A percentile compares a stretch with the other conserved stretches of the same genome.
Evolutionary conservation across 2,113 vertebrate species (phyloP).

Genomic region (Parotia lawesii): DNA sequence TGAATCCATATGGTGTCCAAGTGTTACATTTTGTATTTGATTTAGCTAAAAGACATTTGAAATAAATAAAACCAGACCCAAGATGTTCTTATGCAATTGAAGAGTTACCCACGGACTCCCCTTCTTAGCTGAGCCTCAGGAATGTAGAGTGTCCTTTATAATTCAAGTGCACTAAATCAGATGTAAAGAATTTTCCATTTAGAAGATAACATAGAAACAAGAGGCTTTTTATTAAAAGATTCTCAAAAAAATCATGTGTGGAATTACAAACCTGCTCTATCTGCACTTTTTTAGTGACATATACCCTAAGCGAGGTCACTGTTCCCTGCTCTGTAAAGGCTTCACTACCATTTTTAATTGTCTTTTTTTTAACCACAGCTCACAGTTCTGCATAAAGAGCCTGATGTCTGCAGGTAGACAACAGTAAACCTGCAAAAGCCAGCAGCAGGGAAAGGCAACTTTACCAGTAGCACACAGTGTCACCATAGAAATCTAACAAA

Average conservation of each 20-base stretch:
- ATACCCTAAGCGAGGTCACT: background rate
- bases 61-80: background rate
- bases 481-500: background rate
- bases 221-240: background rate
- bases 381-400: background rate
- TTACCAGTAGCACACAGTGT: background rate
- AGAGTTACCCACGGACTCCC: background rate
- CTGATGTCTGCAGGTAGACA: background rate
- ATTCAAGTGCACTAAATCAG: background rate
- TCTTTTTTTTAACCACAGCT: background rate
- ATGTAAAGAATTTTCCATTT: background rate
- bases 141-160: background rate
- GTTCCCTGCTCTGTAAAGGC: background rate
- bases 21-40: background rate
- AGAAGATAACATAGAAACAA: background rate
- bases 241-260: background rate
- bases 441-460: background rate
- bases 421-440: background rate
- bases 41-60: background rate
- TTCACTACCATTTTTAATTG: background rate
- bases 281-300: background rate
- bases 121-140: background rate
- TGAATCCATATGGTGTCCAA: conserved; percentile 29
- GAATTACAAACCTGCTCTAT: background rate
- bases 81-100: background rate